Conservation (phyloP, 2,113 vertebrate genomes). For the Heptranchias perlo region DNA sequence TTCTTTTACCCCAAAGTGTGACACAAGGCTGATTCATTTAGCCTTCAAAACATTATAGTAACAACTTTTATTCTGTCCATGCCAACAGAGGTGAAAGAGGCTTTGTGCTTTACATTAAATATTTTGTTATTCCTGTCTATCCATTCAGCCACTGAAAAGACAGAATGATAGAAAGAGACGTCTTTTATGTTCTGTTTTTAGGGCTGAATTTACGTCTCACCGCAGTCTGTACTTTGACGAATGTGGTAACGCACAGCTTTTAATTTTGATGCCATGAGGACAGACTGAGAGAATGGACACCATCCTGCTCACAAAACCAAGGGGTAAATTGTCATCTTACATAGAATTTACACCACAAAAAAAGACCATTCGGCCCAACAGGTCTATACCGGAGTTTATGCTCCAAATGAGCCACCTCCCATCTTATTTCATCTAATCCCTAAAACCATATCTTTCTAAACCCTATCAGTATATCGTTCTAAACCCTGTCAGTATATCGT, state of each 20-base stretch:
- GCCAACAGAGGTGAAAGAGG: neutral
- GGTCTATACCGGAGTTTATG: neutral
- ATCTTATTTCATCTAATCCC: neutral
- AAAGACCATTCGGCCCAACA: neutral
- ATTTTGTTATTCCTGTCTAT: slow-evolving; percentile 1
- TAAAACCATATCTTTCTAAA: neutral
- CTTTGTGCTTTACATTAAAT: neutral
- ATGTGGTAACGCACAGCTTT: neutral
- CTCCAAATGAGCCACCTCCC: neutral
- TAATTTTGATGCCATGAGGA: neutral
- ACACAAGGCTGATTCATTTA: neutral
- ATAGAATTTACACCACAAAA: neutral
- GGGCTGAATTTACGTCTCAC: neutral
- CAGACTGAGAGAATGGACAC: neutral
- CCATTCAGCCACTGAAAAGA: neutral
- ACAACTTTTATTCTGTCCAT: neutral
- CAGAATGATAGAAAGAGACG: neutral
- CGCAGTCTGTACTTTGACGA: neutral
- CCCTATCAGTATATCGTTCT: neutral
- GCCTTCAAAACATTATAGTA: neutral
- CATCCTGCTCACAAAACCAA: neutral
- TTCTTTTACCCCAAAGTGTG: neutral
- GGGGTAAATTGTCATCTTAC: neutral
- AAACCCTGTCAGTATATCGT: too few species aligned
- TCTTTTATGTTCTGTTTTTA: neutral